phyloP scores from a whole-genome alignment of 1,140 invertebrate species.

The Oreohelix idahoensis region DNA sequence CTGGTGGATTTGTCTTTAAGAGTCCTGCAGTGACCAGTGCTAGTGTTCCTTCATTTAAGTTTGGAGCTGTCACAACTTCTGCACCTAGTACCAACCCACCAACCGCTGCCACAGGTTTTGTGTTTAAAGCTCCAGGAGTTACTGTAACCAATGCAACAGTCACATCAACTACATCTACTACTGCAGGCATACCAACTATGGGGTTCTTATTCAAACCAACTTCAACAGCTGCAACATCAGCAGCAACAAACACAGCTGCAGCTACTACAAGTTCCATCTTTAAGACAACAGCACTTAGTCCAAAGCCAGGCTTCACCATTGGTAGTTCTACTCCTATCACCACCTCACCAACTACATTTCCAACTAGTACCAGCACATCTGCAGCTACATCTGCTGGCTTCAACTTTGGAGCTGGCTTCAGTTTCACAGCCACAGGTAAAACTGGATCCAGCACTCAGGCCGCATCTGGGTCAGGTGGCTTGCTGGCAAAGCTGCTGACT shows the following conservation, averaged over 20 bases:
- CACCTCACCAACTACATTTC: background rate
- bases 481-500: conserved; percentile 38
- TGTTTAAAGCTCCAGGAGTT: conserved; percentile 34
- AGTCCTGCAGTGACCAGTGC: conserved; percentile 35
- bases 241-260: background rate
- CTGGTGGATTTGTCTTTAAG: conserved; percentile 51
- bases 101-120: conserved; percentile 30
- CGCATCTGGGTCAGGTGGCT: background rate
- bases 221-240: background rate
- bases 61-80: conserved; percentile 37
- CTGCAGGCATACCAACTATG: conserved; percentile 16
- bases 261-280: background rate
- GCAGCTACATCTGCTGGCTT: background rate
- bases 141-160: conserved; percentile 36
- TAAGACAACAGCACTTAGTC: conserved; percentile 21
- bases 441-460: background rate
- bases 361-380: background rate
- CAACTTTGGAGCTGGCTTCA: background rate
- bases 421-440: background rate
- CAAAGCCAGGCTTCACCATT: conserved; percentile 45
- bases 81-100: conserved; percentile 16
- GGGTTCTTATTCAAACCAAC: background rate
- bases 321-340: background rate
- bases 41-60: conserved; percentile 43
- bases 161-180: conserved; percentile 10